Evolutionary conservation across 2,888 invertebrate genomes (phyloP), one percentile per base, ranked within the genome.

Genomic region (Acanthosoma haemorrhoidale): DNA sequence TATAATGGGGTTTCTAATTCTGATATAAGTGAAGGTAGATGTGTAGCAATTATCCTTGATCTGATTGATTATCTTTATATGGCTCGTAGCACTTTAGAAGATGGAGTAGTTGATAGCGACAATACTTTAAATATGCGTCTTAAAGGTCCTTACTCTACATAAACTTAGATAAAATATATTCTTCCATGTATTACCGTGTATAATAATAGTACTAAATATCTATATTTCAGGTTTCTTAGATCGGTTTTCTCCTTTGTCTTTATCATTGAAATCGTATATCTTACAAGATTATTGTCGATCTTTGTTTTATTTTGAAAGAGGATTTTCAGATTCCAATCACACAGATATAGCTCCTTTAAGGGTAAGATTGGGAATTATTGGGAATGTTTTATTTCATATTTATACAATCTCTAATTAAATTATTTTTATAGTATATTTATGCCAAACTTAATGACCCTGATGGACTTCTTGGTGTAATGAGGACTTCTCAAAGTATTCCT

Each of bases 361-460:
- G 21, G 70, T 70, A 51, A 41, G 68, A 60, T 25, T 32, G 4
- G 9, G 4, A 32, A 32, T 32, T 32, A 32, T 3, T 43, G 5
- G 21, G 4, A 4, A n/a, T n/a, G 3, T 21, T 51, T n/a, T 21
- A 25, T 51, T 11, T 51, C 5, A 51, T 2, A 0, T 51, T 0
- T 43, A 13, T 51, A 5, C 4, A 25, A 51, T 13, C 9, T 43
- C 31, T 32, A 15, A 43, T 70, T 70, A 9, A 5, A 32, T 16
- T 51, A 67, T 25, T 59, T 70, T 76, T 78, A 11, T 77, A 86
- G 83, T 89, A 92, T 82, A 88, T 96, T 76, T 96, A 96, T 79
- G 90, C 92, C 0, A 85, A 91, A 72, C 79, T 97, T 73, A 91
- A 94, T 79, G 96, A 97, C 79, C 88, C 94, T 0, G 96, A 97